These are phyloP conservation scores for Tenrec ecaudatus DNA, from an alignment of 2,113 vertebrate species.

Conservation along the genomic window DNA sequence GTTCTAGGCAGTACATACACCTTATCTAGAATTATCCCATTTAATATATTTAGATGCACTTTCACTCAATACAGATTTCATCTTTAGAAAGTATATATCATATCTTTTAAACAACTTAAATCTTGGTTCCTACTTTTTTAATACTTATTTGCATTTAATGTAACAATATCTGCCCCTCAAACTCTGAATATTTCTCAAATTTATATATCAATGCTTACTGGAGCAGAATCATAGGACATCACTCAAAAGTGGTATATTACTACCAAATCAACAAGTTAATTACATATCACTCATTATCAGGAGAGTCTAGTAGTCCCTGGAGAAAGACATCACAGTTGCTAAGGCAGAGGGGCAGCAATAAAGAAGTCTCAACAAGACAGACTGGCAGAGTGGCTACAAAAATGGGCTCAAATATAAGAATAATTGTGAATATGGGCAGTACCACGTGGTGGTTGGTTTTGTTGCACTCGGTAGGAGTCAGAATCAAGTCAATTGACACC, in stretches of 20 bases:
- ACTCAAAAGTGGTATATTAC: neutral
- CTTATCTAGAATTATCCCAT: neutral
- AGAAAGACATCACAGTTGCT: too few species aligned
- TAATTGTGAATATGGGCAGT: too few species aligned
- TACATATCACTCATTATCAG: neutral
- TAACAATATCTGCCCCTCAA: neutral
- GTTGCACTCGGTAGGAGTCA: too few species aligned
- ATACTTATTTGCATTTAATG: slow-evolving; percentile 20
- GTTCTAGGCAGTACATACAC: neutral
- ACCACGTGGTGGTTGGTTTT: too few species aligned
- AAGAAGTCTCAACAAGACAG: too few species aligned
- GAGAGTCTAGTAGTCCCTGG: too few species aligned
- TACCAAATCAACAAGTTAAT: slow-evolving; percentile 23
- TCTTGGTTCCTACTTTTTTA: neutral
- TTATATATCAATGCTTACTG: neutral
- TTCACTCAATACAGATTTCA: slow-evolving; percentile 11
- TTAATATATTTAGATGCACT: neutral
- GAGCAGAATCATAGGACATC: slow-evolving; percentile 12
- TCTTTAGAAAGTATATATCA: slow-evolving; percentile 9
- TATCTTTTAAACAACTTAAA: neutral
- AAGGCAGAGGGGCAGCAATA: too few species aligned
- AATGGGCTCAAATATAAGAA: too few species aligned
- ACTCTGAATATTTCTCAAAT: neutral
- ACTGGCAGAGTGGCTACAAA: too few species aligned
- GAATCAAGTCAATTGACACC: neutral